Base-by-base conservation (phyloP, 1,140 invertebrate species). In the Triops cancriformis region DNA sequence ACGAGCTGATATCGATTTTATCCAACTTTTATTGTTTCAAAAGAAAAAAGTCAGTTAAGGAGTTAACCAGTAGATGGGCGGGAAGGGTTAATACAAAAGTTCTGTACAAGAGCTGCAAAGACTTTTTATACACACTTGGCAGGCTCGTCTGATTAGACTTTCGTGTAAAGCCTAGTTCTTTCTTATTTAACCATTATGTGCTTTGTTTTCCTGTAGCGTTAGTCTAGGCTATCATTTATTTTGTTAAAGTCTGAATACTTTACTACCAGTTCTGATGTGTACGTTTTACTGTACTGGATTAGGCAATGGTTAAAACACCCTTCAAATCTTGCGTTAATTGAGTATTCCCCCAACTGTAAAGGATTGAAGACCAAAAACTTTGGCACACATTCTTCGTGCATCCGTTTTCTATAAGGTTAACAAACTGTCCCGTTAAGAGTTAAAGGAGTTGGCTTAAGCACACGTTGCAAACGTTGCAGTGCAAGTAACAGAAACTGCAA, bases 91-190 rank as follows among this genome's bases (percentile, higher is more conserved):
- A 64, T 64, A 64, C 51, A 64, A 64, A 64, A 64, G 51, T 64
- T 64, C 51, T 64, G 51, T 64, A 64, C 51, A 64, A 64, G 51
- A 64, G 51, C 51, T 64, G 51, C 51, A 64, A 64, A 64, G 51
- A 64, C 31, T 37, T 64, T 64, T 23, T 18, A 6, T 64, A 64
- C 51, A 64, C 51, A 64, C 51, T 64, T 64, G 51, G 51, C 51
- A 64, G 51, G 51, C 51, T 64, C 51, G 51, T 64, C 51, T 64
- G 18, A 64, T 64, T 64, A 9, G 23, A 64, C 51, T 64, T 64
- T 23, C 51, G 23, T 64, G 1, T 64, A 2, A 64, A 64, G 51
- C 51, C 51, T 64, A 64, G 51, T 64, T 64, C 18, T 64, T 64
- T 23, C 18, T 64, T 64, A n/a, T 64, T 64, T 18, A 64, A 64